Evolutionary conservation across 1,140 invertebrate species (phyloP).

Genomic region (Babylonia areolata): DNA sequence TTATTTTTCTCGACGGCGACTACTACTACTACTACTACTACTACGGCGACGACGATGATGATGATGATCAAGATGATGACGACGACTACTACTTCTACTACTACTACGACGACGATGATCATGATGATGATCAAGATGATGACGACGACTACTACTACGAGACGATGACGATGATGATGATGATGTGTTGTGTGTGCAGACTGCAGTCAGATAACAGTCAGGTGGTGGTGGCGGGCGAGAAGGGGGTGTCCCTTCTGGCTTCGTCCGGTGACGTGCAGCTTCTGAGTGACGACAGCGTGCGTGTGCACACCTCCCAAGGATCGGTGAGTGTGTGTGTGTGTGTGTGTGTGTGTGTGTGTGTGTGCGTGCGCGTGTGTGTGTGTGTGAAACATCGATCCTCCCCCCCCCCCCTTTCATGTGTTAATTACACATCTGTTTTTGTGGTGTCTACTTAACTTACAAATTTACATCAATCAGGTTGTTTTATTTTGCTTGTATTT

Average conservation of each 20-base stretch:
- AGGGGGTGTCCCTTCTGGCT: conserved; percentile 48
- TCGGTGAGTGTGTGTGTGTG: conserved; percentile 46
- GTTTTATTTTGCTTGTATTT: too few relatives aligned
- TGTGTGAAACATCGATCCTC: conserved; percentile 37
- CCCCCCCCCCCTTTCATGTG: too few relatives aligned
- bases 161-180: neutral
- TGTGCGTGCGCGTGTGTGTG: conserved; percentile 53
- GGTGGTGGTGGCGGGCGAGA: conserved; percentile 53
- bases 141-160: neutral
- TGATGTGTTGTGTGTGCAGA: conserved; percentile 28
- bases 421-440: too few relatives aligned
- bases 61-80: neutral
- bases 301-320: conserved; percentile 42
- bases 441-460: too few relatives aligned
- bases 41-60: neutral
- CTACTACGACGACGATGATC: neutral
- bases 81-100: neutral
- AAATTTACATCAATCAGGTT: too few relatives aligned
- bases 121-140: neutral
- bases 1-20: neutral
- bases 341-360: conserved; percentile 10
- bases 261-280: conserved; percentile 51
- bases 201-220: conserved; percentile 54
- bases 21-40: neutral
- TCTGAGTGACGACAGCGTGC: conserved; percentile 47